Evolutionary conservation across 1,140 invertebrate species (phyloP).

Genomic region (Drosophila orena): DNA sequence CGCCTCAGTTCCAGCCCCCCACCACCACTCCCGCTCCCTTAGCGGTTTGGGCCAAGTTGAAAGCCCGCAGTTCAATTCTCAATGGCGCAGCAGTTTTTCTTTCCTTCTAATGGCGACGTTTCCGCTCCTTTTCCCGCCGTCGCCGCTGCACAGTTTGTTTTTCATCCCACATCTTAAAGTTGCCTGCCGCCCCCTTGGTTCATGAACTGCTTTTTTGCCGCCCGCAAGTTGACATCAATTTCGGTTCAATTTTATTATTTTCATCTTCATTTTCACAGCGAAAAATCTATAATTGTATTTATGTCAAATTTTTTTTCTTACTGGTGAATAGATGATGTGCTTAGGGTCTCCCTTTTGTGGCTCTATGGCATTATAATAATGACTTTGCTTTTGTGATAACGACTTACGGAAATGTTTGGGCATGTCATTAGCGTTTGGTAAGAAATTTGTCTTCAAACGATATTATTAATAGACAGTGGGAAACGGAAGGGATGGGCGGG

Average conservation of each 20-base stretch:
- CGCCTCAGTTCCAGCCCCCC: slow-evolving; percentile 5
- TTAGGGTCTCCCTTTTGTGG: slow-evolving; percentile 23
- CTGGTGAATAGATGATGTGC: slow-evolving; percentile 72
- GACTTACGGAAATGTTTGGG: slow-evolving; percentile 84
- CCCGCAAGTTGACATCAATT: slow-evolving; percentile 78
- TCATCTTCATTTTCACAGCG: slow-evolving; percentile 79
- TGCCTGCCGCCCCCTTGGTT: not conserved
- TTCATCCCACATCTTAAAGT: slow-evolving; percentile 1
- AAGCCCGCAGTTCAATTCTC: slow-evolving; percentile 80
- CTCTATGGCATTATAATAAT: slow-evolving; percentile 75
- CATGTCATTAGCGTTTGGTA: slow-evolving; percentile 76
- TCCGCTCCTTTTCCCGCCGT: slow-evolving; percentile 57
- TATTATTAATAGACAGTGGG: slow-evolving; percentile 68
- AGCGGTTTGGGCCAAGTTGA: slow-evolving; percentile 56
- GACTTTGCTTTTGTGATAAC: slow-evolving; percentile 83
- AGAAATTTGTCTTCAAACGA: slow-evolving; percentile 69
- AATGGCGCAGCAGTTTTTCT: slow-evolving; percentile 82
- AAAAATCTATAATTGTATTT: slow-evolving; percentile 85
- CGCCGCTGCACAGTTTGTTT: slow-evolving; percentile 43
- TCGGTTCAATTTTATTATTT: slow-evolving; percentile 82
- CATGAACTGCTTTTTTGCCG: not conserved
- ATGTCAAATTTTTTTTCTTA: slow-evolving; percentile 73
- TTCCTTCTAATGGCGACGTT: slow-evolving; percentile 79
- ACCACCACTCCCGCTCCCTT: not conserved
- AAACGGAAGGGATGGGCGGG: slow-evolving; percentile 25